A percentile compares a stretch with the other conserved stretches of the same genome.
These are phyloP conservation scores for Mya arenaria DNA, from an alignment of 1,140 invertebrate species.

Conservation along the genomic window DNA sequence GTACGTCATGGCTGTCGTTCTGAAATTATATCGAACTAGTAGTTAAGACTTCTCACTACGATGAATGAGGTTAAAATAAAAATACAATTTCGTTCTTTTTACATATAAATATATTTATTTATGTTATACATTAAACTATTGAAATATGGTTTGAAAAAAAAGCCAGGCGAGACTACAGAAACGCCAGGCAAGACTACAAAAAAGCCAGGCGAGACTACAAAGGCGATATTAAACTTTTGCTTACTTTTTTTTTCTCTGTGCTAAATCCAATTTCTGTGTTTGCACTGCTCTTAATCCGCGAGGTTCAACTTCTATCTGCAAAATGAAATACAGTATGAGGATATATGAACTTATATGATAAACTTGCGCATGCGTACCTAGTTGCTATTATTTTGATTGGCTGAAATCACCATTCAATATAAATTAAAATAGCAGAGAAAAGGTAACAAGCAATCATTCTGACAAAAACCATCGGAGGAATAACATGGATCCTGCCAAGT, in stretches of 20 bases:
- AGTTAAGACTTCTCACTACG: no score
- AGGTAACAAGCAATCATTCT: neutral
- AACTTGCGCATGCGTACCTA: conserved; percentile 8
- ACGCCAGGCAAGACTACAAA: conserved; percentile 4
- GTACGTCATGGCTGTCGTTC: no score
- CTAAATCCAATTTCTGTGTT: neutral
- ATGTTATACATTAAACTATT: neutral
- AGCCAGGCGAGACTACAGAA: conserved; percentile 21
- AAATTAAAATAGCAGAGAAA: neutral
- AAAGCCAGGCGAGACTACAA: conserved; percentile 13
- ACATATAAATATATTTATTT: neutral
- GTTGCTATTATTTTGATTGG: neutral
- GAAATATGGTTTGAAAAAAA: neutral
- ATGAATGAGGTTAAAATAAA: no score
- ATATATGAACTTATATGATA: neutral
- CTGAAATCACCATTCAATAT: neutral
- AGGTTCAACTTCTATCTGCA: neutral
- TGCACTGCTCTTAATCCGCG: neutral
- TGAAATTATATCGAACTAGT: no score
- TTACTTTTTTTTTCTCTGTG: no score
- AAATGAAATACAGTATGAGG: neutral
- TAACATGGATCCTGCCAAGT: conserved; percentile 16
- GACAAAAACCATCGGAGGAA: neutral
- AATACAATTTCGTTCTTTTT: no score
- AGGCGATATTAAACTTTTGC: no score